Evolutionary conservation across 1,140 invertebrate genomes (phyloP), one percentile per base, ranked within the genome.

Genomic region (Aphaenogaster floridana): DNA sequence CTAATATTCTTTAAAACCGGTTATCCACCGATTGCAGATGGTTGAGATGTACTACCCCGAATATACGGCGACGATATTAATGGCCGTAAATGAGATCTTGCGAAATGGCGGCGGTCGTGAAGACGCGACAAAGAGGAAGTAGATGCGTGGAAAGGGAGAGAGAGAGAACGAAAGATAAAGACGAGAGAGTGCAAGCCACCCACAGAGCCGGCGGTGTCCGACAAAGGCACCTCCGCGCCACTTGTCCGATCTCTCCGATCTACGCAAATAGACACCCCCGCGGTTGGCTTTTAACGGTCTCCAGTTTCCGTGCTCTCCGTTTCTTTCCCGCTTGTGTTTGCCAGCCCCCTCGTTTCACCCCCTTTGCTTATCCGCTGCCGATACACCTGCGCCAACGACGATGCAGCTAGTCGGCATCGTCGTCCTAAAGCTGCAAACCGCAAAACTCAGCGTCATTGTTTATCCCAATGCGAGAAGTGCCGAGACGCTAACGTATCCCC

Each of bases 171-270:
- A 42, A 57, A 13, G 61, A 59, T 76, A 39, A 74, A 77, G 81
- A 68, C 39, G 52, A 76, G 66, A 77, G 42, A 68, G 66, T 52
- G 52, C 34, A 66, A 88, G 81, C 81, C 86, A 88, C 86, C 86
- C 86, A 88, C 81, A 83, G 63, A 54, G 81, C 83, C 54, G 86
- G 84, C 86, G 52, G 74, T 78, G 64, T 86, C 39, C 84, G 66
- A 88, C 86, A 88, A 88, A 88, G 86, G 86, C 71, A 64, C 57
- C 81, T 50, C 78, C 71, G 61, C 68, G 88, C 85, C 90, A 91
- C 90, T 91, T 91, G 90, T 91, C 90, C 90, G 89, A 89, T 91
- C 90, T 91, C 90, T 87, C 61, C 90, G 90, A 91, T 91, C 90
- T 91, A 91, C 85, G 90, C 90, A 91, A 91, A 91, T 91, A 91